These are phyloP conservation scores for Diplodus sargus DNA, from an alignment of 2,797 vertebrate species.

Conservation along the genomic window DNA sequence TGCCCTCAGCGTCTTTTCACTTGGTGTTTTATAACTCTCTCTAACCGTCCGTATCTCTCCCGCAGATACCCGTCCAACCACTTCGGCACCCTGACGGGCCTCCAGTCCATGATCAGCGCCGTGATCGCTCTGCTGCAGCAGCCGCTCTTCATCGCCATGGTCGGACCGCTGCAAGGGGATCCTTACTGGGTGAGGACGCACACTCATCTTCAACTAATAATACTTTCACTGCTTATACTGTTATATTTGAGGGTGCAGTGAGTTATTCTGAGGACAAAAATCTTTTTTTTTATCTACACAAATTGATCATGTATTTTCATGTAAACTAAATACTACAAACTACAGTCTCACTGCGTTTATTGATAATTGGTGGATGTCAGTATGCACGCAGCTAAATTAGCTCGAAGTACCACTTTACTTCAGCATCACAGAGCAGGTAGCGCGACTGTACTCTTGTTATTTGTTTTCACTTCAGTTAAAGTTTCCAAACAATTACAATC, in stretches of 20 bases:
- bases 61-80: slow-evolving; percentile 91
- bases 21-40: not conserved
- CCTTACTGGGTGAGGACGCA: slow-evolving; percentile 87
- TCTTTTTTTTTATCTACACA: not conserved
- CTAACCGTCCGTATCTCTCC: slow-evolving; percentile 31
- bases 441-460: too few species aligned
- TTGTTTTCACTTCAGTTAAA: too few species aligned
- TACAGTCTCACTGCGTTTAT: too few species aligned
- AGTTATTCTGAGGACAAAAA: not conserved
- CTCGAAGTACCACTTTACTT: too few species aligned
- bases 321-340: too few species aligned
- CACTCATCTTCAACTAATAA: too few species aligned
- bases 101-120: slow-evolving; percentile 93
- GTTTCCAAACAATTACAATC: too few species aligned
- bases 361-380: too few species aligned
- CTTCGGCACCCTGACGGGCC: slow-evolving; percentile 92
- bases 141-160: slow-evolving; percentile 90
- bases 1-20: not conserved
- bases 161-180: slow-evolving; percentile 86
- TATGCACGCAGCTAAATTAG: too few species aligned
- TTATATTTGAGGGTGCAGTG: not conserved
- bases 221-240: too few species aligned
- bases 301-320: too few species aligned
- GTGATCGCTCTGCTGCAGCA: slow-evolving; percentile 91
- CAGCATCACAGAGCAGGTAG: too few species aligned